phyloP scores from a whole-genome alignment of 2,113 vertebrate genomes.

The Xyliphius kryptos region DNA sequence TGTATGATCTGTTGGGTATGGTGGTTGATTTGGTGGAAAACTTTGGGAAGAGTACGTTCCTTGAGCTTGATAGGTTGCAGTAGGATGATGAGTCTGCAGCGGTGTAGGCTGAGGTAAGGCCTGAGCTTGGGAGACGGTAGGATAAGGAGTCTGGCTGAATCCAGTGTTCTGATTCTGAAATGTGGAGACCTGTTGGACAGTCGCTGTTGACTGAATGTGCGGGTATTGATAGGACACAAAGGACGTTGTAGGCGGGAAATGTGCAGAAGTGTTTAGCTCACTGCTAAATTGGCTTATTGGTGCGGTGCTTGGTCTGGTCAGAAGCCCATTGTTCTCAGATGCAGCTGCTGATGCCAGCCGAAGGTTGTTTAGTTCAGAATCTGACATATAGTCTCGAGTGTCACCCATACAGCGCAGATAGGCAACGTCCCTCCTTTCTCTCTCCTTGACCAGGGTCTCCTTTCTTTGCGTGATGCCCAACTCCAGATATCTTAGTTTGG shows the following conservation, averaged over 20 bases:
- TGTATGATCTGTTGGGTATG: slow-evolving; percentile 77
- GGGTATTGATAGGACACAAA: slow-evolving; percentile 77
- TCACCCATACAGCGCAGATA: slow-evolving; percentile 85
- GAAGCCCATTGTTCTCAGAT: slow-evolving; percentile 65
- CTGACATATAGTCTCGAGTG: slow-evolving; percentile 87
- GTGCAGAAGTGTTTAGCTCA: slow-evolving; percentile 68
- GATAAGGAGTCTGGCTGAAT: slow-evolving; percentile 79
- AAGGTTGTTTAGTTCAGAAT: slow-evolving; percentile 90
- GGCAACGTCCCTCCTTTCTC: slow-evolving; percentile 80
- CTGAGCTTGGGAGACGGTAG: slow-evolving; percentile 67
- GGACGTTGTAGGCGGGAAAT: slow-evolving; percentile 70
- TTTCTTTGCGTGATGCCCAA: slow-evolving; percentile 93
- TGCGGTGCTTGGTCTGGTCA: slow-evolving; percentile 65
- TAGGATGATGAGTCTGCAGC: slow-evolving; percentile 72
- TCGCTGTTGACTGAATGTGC: slow-evolving; percentile 58
- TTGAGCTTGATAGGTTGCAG: slow-evolving; percentile 62
- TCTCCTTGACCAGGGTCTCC: slow-evolving; percentile 87
- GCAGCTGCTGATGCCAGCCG: slow-evolving; percentile 69
- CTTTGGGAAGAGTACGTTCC: slow-evolving; percentile 68
- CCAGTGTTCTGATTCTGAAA: slow-evolving; percentile 76
- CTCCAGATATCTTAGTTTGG: slow-evolving; percentile 82
- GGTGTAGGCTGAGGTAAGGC: slow-evolving; percentile 72
- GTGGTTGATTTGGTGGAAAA: slow-evolving; percentile 67
- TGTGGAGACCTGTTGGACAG: slow-evolving; percentile 57
- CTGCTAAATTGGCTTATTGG: slow-evolving; percentile 74